Percentiles rank a stretch among this genome's conserved stretches.
phyloP scores from a whole-genome alignment of 1,140 invertebrate species.

The Bursaphelenchus mucronatus region DNA sequence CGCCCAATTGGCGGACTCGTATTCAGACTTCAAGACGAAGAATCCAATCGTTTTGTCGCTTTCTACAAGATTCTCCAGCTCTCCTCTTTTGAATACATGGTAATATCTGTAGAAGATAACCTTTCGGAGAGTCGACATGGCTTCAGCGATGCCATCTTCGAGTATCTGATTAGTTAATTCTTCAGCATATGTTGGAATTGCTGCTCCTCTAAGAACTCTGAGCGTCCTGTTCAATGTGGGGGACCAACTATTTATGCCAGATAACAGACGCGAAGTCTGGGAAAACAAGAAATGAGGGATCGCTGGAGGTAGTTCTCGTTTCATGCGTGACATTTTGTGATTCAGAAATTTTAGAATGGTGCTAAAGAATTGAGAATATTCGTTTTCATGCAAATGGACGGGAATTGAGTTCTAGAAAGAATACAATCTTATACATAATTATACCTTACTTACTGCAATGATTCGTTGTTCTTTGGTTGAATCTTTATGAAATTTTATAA shows the following conservation, averaged over 20 bases:
- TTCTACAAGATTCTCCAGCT: constrained; percentile 82
- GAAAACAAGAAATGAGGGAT: constrained; percentile 34
- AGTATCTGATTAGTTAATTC: constrained; percentile 24
- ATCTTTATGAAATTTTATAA: constrained; percentile 35
- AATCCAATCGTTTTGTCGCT: constrained; percentile 64
- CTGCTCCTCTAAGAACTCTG: too few species aligned
- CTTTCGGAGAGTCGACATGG: constrained; percentile 25
- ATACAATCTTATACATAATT: neutral
- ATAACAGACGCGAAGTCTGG: constrained; percentile 24
- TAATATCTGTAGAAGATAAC: constrained; percentile 80
- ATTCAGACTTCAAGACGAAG: constrained; percentile 56
- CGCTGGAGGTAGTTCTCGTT: constrained; percentile 31
- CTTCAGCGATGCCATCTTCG: constrained; percentile 32
- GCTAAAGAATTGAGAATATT: constrained; percentile 10
- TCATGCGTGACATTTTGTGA: constrained; percentile 25
- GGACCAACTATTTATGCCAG: constrained; percentile 33
- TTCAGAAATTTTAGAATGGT: constrained; percentile 18
- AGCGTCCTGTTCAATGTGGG: neutral
- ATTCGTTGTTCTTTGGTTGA: constrained; percentile 35
- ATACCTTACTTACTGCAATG: constrained; percentile 27
- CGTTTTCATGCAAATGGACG: constrained; percentile 21
- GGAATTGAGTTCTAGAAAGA: constrained; percentile 37
- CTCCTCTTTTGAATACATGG: constrained; percentile 90
- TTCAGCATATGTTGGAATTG: constrained; percentile 15
- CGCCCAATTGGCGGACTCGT: constrained; percentile 72